These are phyloP conservation scores for Melanotaenia boesemani DNA, from an alignment of 2,797 vertebrate species.

Conservation along the genomic window DNA sequence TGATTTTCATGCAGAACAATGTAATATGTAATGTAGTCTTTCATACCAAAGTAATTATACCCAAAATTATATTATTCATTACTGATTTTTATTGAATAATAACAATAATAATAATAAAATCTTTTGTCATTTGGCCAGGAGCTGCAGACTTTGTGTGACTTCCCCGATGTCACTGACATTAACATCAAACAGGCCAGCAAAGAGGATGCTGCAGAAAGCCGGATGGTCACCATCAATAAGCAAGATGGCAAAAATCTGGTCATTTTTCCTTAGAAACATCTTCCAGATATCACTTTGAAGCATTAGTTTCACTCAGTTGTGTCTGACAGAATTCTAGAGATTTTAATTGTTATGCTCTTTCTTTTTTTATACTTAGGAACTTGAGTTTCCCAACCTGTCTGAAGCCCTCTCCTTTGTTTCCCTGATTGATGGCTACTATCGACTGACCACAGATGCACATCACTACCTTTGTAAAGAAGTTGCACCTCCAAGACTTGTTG, in stretches of 20 bases:
- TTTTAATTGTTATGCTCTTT: not conserved
- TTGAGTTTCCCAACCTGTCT: constrained; percentile 90
- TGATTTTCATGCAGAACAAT: too few species aligned
- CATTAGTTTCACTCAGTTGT: not conserved
- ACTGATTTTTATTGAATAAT: not conserved
- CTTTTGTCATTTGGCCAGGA: constrained; percentile 72
- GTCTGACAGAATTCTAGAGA: constrained; percentile 1
- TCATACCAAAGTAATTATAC: too few species aligned
- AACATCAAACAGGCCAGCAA: constrained; percentile 94
- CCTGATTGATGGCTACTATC: constrained; percentile 96
- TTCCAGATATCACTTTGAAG: not conserved
- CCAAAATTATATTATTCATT: not conserved
- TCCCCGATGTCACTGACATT: constrained; percentile 94
- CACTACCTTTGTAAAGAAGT: constrained; percentile 99
- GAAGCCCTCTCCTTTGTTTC: constrained; percentile 95
- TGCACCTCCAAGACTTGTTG: constrained; percentile 91
- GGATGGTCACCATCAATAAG: constrained; percentile 94
- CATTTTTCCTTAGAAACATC: constrained; percentile 42
- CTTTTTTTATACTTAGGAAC: constrained; percentile 80
- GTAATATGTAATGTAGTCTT: not conserved
- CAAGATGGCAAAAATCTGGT: constrained; percentile 95
- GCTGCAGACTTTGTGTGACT: constrained; percentile 94
- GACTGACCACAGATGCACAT: constrained; percentile 94
- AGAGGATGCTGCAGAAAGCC: constrained; percentile 89
- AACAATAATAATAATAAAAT: too few species aligned